Evolutionary conservation across 2,113 vertebrate species (phyloP), one percentile per base, ranked within the genome.

Genomic region (Vireo altiloquus): DNA sequence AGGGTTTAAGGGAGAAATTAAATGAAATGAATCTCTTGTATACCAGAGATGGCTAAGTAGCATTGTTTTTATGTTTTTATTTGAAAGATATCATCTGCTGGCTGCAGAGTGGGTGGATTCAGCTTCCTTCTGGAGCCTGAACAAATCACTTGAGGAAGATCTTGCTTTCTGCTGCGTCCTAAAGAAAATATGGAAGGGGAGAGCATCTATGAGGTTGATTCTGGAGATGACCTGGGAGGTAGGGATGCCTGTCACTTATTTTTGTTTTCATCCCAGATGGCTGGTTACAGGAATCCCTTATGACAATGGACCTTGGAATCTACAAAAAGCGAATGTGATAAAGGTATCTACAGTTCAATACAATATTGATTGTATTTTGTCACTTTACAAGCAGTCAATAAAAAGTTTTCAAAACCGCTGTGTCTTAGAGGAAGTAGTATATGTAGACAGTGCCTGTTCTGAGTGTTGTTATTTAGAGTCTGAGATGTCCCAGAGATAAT

Each of bases 201-300:
- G 66, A 97, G 94, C 92, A 92, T 97, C 92, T 96, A 69, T 90
- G 97, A 96, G 69, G 89, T 97, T 95, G 95, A 96, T 93, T 97
- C 95, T 90, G 96, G 94, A 95, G 95, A 90, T 94, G 94, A 92
- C 77, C 76, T 96, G 74, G 92, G 96, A 97, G 96, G 97, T 97
- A 96, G 94, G 96, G 89, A 42, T 89, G 44, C 65, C 42, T 92
- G 4, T 70, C 25, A 47, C 63, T 92, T 93, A 28, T 22, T 94
- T 89, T 76, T 78, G 23, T 37, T 80, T 86, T 71, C 66, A 80
- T 74, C 76, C 66, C 82, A 85, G 76, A 64, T 85, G 57, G 25
- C 86, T 94, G 83, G 20, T 93, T 96, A 37, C 86, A 89, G 60
- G 40, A 60, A 89, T 44, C 66, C 46, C 31, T 68, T 75, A n/a